phyloP scores from a whole-genome alignment of 2,888 invertebrate genomes.

The Apomyelois bistriatella region DNA sequence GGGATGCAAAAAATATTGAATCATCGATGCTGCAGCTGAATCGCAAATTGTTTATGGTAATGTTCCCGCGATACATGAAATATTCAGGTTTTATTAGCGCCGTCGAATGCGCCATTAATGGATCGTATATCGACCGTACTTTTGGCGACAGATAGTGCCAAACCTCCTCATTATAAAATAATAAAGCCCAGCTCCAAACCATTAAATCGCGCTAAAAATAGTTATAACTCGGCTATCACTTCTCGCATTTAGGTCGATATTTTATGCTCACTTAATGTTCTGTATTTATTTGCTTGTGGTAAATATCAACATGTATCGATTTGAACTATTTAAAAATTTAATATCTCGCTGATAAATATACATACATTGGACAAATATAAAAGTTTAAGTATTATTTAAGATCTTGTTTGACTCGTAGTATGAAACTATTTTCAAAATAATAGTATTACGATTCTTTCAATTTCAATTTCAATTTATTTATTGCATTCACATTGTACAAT shows the following conservation, averaged over 20 bases:
- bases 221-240: constrained; percentile 2
- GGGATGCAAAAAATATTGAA: constrained; percentile 49
- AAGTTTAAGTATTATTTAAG: too few species aligned
- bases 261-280: constrained; percentile 3
- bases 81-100: constrained; percentile 55
- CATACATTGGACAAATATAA: too few species aligned
- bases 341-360: too few species aligned
- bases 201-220: constrained; percentile 9
- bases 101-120: constrained; percentile 36
- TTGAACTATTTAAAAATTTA: too few species aligned
- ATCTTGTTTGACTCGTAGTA: too few species aligned
- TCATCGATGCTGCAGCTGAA: constrained; percentile 50
- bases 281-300: neutral
- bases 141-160: constrained; percentile 23
- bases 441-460: too few species aligned
- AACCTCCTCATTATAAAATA: constrained; percentile 22
- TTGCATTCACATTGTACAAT: too few species aligned
- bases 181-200: constrained; percentile 12
- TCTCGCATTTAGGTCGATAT: neutral
- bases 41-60: constrained; percentile 68
- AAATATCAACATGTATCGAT: too few species aligned
- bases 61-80: constrained; percentile 51
- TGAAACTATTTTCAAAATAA: too few species aligned
- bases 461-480: too few species aligned
- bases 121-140: constrained; percentile 26